These are phyloP conservation scores for Palythoa caribaeorum DNA, from an alignment of 92 coral and sea anemone species.

Conservation along the genomic window DNA sequence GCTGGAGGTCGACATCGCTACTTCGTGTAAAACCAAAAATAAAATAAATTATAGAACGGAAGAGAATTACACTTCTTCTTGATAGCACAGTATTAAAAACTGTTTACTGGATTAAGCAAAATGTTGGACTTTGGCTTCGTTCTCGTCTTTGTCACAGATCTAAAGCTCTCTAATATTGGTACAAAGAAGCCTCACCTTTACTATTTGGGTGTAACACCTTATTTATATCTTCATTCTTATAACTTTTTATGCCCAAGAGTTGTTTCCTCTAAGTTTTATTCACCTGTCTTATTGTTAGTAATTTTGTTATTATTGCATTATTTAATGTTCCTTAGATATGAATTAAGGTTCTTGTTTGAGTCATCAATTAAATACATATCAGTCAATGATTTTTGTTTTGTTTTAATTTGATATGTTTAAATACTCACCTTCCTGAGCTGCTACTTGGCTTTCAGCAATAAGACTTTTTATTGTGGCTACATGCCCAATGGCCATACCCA, in stretches of 20 bases:
- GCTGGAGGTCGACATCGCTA: conserved; percentile 25
- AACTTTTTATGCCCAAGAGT: too few relatives aligned
- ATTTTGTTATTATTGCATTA: too few relatives aligned
- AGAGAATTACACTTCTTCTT: background rate
- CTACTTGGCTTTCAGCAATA: conserved; percentile 22
- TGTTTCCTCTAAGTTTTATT: background rate
- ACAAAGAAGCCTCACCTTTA: too few relatives aligned
- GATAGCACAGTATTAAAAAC: too few relatives aligned
- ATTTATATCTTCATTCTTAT: too few relatives aligned
- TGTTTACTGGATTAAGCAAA: too few relatives aligned
- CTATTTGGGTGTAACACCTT: too few relatives aligned
- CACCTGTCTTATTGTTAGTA: too few relatives aligned
- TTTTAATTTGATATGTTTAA: background rate
- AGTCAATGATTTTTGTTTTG: background rate
- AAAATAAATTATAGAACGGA: conserved; percentile 2
- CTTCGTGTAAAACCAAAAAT: conserved; percentile 4
- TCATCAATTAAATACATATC: background rate
- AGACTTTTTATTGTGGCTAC: conserved; percentile 28
- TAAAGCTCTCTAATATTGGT: too few relatives aligned
- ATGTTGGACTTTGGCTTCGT: too few relatives aligned
- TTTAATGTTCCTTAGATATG: too few relatives aligned
- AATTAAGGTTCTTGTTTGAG: background rate
- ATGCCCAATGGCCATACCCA: conserved; percentile 22
- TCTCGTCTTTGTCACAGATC: too few relatives aligned
- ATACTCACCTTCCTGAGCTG: conserved; percentile 34